Percentiles rank a stretch among this genome's conserved stretches.
Evolutionary conservation across 1,140 invertebrate species (phyloP).

Genomic region (Globodera ellingtonae): DNA sequence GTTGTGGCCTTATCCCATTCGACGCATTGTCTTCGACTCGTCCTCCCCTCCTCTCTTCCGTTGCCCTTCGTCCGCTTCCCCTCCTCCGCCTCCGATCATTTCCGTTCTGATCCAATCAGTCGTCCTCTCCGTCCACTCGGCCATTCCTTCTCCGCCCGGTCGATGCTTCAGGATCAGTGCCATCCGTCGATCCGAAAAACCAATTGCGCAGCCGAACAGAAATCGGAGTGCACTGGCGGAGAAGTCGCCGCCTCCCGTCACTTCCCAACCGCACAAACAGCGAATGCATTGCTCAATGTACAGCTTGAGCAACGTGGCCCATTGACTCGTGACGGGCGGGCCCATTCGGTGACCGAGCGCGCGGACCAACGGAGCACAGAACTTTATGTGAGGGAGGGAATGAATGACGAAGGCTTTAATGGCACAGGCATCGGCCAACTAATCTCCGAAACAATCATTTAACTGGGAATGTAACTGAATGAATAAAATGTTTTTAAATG

Average conservation of each 20-base stretch:
- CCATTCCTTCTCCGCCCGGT: constrained; percentile 12
- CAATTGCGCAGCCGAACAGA: constrained; percentile 40
- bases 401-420: constrained; percentile 17
- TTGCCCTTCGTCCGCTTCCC: not conserved
- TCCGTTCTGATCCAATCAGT: constrained; percentile 21
- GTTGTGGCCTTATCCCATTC: not conserved
- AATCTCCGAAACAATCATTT: not conserved
- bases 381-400: not conserved
- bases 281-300: not conserved
- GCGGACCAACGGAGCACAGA: constrained; percentile 18
- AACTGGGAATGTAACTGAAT: too few species aligned
- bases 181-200: constrained; percentile 45
- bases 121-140: constrained; percentile 12
- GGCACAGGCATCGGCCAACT: not conserved
- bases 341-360: constrained; percentile 25
- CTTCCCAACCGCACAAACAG: constrained; percentile 7
- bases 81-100: not conserved
- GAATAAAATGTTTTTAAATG: not conserved
- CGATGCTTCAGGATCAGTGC: constrained; percentile 14
- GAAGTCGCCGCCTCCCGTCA: constrained; percentile 25
- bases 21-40: not conserved
- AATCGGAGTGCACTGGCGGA: constrained; percentile 38
- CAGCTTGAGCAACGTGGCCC: constrained; percentile 7
- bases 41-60: not conserved
- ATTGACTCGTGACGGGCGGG: constrained; percentile 3